Base-by-base conservation (phyloP, 1,140 invertebrate species). In the Drosophila virilis region DNA sequence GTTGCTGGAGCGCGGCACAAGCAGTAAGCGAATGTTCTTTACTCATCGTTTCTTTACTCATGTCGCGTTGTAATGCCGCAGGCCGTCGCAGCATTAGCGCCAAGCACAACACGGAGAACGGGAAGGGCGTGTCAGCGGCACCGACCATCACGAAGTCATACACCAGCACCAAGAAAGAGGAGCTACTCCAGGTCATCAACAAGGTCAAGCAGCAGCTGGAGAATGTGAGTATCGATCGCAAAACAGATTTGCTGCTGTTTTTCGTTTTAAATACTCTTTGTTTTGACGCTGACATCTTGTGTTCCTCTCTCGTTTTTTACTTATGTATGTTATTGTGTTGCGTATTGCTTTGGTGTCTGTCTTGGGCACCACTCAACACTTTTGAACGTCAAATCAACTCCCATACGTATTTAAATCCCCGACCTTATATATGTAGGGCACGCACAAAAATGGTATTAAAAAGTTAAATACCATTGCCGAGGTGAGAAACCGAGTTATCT, bases 161-260 rank as follows among this genome's bases (percentile, higher is more conserved):
- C 70, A 94, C 95, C 1, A 94, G 94, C 5, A 95, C 95, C 64
- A 96, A 96, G 79, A 94, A 97, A 46, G 96, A 97, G 92, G 97
- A 98, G 91, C 92, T 98, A 50, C 94, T 96, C 74, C 95, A 96
- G 89, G 94, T 97, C 85, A 97, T 98, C 90, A 95, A 97, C 88
- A 97, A 98, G 93, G 97, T 97, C 0, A 95, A 96, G 91, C 95
- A 96, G 80, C 97, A 97, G 93, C 93, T 98, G 51, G 96, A 98
- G 94, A 98, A 95, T 92, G 97, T 98, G 93, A 95, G 95, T 95
- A 43, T 22, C 22, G 2, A 22, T 22, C 22, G 22, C 0, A 22
- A 17, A 22, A 22, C 22, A 22, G 22, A 22, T 22, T 22, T 22
- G 22, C 22, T 22, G 17, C 28, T 60, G 59, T 61, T 32, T 35